Percentiles rank a stretch among this genome's conserved stretches.
Conservation (phyloP, 2,797 vertebrate genomes). For the Microchirus variegatus region DNA sequence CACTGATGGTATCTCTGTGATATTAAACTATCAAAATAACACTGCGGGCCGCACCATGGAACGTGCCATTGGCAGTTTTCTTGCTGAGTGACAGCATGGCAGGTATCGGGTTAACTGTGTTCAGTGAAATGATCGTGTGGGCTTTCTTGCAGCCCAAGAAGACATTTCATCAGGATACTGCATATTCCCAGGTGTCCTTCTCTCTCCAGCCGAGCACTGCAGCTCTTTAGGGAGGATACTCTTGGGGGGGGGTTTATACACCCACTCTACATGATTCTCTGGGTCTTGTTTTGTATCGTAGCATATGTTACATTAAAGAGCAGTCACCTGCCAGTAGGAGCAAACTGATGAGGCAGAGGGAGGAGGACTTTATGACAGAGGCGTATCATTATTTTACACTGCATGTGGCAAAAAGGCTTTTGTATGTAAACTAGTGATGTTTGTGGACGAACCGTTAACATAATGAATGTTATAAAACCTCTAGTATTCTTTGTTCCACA, state of each 20-base stretch:
- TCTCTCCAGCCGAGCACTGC: conserved; percentile 1
- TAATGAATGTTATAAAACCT: too few relatives aligned
- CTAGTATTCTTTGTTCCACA: neutral
- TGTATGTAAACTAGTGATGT: neutral
- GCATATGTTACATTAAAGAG: conserved; percentile 2
- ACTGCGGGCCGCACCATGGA: too few relatives aligned
- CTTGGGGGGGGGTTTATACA: conserved; percentile 13
- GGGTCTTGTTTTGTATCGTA: neutral
- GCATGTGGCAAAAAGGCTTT: conserved; percentile 11
- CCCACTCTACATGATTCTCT: neutral
- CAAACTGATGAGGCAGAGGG: conserved; percentile 4
- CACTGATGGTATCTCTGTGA: neutral
- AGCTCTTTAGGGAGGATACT: conserved; percentile 2
- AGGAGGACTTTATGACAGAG: conserved; percentile 1
- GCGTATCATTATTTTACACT: conserved; percentile 11
- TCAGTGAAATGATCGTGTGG: neutral
- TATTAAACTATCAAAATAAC: too few relatives aligned
- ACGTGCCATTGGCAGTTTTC: too few relatives aligned
- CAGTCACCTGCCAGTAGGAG: conserved; percentile 10
- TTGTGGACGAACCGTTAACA: too few relatives aligned
- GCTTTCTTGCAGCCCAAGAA: too few relatives aligned
- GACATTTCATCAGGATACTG: neutral
- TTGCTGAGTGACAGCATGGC: too few relatives aligned
- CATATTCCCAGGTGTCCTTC: neutral
- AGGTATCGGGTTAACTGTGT: neutral